Percentiles rank a stretch among this genome's conserved stretches.
Conservation (phyloP, 2,113 vertebrate species). For the Mystacornis crossleyi region DNA sequence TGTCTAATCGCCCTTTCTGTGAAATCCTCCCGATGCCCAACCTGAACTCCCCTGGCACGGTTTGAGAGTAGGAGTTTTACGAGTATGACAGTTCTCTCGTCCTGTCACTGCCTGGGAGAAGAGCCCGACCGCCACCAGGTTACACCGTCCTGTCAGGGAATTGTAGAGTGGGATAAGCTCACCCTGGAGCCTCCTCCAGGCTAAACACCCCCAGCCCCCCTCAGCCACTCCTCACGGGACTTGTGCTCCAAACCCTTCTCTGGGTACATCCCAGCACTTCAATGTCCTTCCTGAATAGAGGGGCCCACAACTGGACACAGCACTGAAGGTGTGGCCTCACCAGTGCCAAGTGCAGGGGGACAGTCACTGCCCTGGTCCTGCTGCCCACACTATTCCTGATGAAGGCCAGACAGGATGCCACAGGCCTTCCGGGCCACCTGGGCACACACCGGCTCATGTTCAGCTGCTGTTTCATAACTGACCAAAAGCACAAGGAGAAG, state of each 20-base stretch:
- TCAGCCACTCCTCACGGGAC: not conserved
- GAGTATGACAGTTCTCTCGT: too few relatives aligned
- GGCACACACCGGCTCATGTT: not conserved
- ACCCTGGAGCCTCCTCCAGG: not conserved
- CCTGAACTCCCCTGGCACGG: too few relatives aligned
- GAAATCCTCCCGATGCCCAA: not conserved
- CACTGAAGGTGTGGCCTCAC: not conserved
- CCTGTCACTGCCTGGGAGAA: not conserved
- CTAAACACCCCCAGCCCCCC: not conserved
- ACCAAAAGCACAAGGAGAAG: not conserved
- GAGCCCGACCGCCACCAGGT: not conserved
- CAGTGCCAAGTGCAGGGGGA: not conserved
- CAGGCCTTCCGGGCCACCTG: not conserved
- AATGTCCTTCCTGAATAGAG: too few relatives aligned
- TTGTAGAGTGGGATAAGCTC: accelerated
- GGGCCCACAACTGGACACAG: not conserved
- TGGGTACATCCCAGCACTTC: not conserved
- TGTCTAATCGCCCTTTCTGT: not conserved
- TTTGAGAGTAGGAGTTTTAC: not conserved
- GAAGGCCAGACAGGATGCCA: not conserved
- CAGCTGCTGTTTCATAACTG: not conserved
- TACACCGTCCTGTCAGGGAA: too few relatives aligned
- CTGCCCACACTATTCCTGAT: not conserved
- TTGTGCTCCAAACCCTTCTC: not conserved
- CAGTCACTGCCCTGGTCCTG: not conserved